Evolutionary conservation across 2,888 invertebrate genomes (phyloP), one percentile per base, ranked within the genome.

Genomic region (Clivina fossor): DNA sequence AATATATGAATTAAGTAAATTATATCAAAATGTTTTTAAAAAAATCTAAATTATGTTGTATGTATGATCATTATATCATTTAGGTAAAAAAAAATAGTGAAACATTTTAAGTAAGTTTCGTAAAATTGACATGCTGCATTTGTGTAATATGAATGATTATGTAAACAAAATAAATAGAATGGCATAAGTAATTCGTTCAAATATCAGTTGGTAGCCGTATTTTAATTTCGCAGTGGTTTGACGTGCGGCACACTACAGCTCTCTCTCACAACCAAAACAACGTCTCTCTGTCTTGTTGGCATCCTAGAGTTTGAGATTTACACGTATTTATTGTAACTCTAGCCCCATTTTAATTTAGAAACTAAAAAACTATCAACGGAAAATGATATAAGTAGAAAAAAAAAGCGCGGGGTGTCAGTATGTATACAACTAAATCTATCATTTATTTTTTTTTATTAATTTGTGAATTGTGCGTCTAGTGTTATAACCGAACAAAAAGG

Each of bases 151-250:
- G 16, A 41, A 22, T 41, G 13, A 11, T 13, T 11, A 22, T 11
- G 4, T 15, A 13, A 35, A 13, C 15, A 35, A 35, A 41, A 7
- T 11, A 41, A 20, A 41, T 3, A 41, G 24, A 16, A 18, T 18
- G 4, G n/a, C 16, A 16, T 11, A 15, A 38, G n/a, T 18, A 13
- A 38, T 38, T 38, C 19, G 18, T 15, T 19, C 16, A 19, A 47
- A 40, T 47, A 55, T 62, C 61, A 61, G 62, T 65, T 66, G 68
- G 69, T 69, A 67, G 65, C 63, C 65, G 62, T 68, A 61, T 69
- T 47, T 69, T 70, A 68, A 64, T 70, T 70, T 67, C 68, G 63
- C 68, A 70, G 70, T 66, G 66, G 64, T 60, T n/a, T n/a, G n/a
- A n/a, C n/a, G n/a, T 63, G 60, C 60, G 58, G 61, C 57, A 61